phyloP scores from a whole-genome alignment of 92 coral and sea anemone species.

The Zoanthus sociatus region DNA sequence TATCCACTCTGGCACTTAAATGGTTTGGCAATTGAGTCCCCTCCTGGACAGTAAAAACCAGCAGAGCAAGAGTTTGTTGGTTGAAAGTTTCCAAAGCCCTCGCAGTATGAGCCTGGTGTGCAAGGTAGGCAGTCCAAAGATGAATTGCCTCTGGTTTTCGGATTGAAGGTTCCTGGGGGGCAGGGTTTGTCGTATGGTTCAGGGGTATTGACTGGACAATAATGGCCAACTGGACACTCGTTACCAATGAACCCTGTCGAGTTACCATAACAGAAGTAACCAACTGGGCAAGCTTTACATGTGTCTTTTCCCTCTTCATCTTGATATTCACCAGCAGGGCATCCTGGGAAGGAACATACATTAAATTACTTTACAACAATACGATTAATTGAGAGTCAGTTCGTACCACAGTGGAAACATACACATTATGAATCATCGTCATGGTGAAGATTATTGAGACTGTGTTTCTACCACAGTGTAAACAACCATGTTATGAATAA shows the following conservation, averaged over 20 bases:
- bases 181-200: conserved; percentile 77
- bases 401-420: no score
- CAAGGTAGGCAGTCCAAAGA: conserved; percentile 85
- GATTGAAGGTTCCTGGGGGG: conserved; percentile 88
- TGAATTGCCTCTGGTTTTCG: conserved; percentile 80
- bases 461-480: no score
- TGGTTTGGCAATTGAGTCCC: conserved; percentile 70
- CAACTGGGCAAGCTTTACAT: conserved; percentile 87
- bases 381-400: not conserved
- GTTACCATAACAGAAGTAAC: conserved; percentile 92
- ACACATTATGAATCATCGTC: no score
- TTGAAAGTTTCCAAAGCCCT: conserved; percentile 78
- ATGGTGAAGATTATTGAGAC: no score
- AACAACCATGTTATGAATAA: no score
- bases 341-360: conserved; percentile 61
- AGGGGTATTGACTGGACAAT: conserved; percentile 84
- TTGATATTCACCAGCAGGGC: conserved; percentile 91
- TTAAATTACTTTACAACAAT: not conserved
- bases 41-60: conserved; percentile 98
- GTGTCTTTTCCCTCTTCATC: conserved; percentile 77
- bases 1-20: conserved; percentile 74
- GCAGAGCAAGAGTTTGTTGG: conserved; percentile 90
- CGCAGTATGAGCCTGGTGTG: conserved; percentile 83
- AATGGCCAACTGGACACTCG: conserved; percentile 89
- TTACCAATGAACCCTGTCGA: conserved; percentile 76